Conservation (phyloP, 2,797 vertebrate species). For the Pipistrellus nathusii region DNA sequence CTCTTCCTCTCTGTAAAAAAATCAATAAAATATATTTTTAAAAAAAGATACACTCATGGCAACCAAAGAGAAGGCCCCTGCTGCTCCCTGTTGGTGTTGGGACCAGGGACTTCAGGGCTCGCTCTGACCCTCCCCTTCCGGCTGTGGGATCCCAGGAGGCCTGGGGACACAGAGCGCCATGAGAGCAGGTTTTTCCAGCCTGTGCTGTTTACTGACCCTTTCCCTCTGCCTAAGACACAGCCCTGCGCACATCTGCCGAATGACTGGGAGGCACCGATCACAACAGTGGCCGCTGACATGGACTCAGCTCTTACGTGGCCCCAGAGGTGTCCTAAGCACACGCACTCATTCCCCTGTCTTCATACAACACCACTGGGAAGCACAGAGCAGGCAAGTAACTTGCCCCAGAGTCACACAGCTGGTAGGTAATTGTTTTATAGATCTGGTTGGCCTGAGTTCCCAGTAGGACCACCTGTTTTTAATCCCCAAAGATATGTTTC, state of each 20-base stretch:
- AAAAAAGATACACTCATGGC: neutral
- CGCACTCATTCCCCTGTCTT: neutral
- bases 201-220: neutral
- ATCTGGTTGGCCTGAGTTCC: neutral
- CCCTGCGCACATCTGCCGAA: neutral
- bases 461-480: accelerated
- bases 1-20: too few species aligned
- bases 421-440: neutral
- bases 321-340: neutral
- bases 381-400: neutral
- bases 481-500: neutral
- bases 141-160: too few species aligned
- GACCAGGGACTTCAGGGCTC: accelerated
- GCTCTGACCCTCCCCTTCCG: neutral
- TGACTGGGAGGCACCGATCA: neutral
- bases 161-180: neutral
- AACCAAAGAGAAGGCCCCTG: too few species aligned
- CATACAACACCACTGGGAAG: neutral
- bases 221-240: neutral
- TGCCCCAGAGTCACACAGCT: neutral
- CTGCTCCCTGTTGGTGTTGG: neutral
- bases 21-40: too few species aligned
- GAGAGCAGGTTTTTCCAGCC: neutral
- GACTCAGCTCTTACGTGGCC: neutral
- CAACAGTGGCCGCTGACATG: neutral